phyloP scores from a whole-genome alignment of 2,113 vertebrate species.

The Vimba vimba region DNA sequence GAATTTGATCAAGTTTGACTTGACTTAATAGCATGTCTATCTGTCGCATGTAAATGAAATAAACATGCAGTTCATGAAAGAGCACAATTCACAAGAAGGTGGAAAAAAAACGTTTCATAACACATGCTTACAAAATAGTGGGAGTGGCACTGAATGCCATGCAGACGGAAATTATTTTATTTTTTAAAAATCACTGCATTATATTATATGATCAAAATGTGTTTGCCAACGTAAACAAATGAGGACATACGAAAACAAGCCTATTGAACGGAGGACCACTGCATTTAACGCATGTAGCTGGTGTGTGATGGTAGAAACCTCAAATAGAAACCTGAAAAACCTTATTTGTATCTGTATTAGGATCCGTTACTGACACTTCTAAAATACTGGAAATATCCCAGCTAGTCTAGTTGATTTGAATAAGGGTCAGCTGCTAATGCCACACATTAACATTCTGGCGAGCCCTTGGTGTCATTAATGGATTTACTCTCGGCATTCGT shows the following conservation, averaged over 20 bases:
- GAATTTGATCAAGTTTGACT: background rate
- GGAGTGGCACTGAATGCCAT: background rate
- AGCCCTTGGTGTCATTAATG: background rate
- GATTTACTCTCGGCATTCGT: background rate
- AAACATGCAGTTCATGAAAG: background rate
- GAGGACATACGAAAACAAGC: background rate
- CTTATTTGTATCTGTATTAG: background rate
- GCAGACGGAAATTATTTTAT: background rate
- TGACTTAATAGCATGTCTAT: background rate
- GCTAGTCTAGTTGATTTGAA: background rate
- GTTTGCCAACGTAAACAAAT: background rate
- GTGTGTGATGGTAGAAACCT: background rate
- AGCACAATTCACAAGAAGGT: background rate
- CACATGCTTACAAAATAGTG: background rate
- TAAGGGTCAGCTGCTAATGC: constrained; percentile 10
- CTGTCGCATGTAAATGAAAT: background rate
- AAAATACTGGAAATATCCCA: background rate
- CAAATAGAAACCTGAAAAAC: background rate
- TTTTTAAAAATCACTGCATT: background rate
- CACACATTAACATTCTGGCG: background rate
- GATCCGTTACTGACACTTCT: background rate
- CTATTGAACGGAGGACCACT: background rate
- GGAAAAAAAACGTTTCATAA: background rate
- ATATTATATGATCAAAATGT: background rate
- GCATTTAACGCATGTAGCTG: background rate